Evolutionary conservation across 1,140 invertebrate genomes (phyloP), one percentile per base, ranked within the genome.

Genomic region (Aphis gossypii): DNA sequence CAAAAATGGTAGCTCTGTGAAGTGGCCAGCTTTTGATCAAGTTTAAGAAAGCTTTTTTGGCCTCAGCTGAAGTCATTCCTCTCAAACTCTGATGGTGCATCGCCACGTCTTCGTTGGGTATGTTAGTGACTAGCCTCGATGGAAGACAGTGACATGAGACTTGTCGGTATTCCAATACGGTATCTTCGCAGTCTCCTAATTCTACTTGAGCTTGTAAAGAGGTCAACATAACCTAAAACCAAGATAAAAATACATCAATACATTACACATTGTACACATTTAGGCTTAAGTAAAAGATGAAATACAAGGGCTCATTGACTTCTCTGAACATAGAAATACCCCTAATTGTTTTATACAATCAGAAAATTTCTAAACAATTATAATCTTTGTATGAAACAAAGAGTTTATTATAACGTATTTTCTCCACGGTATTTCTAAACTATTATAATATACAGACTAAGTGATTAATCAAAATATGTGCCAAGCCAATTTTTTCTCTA

Each of bases 161-260:
- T 87, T 96, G 95, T 93, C 96, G 96, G 95, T 98, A 98, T 95
- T 98, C 97, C 94, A 97, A 96, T 83, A 96, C 95, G 91, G 95
- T 95, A 94, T 97, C 96, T 25, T 96, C 95, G 95, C 97, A 98
- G 95, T 99, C 98, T 41, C 98, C 98, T 68, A 98, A 96, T 95
- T 99, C 98, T 23, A 99, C 96, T 96, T 99, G 98, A 30, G 98
- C 97, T 96, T 99, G 98, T 41, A 99, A 96, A 51, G 99, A 98
- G 92, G 98, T 98, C 88, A 99, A 95, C 97, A 99, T 99, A 95
- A 98, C 97, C 98, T 98, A 94, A 68, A 96, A 89, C 5, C 30
- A 51, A 35, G 5, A 54, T n/a, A 96, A 94, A 94, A 54, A 83
- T 7, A 92, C 46, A 35, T 35, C 7, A n/a, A n/a, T 76, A 76